Percentiles rank a stretch among this genome's conserved stretches.
phyloP scores from a whole-genome alignment of 2,888 invertebrate species.

The Melikaiella ostensackeni region DNA sequence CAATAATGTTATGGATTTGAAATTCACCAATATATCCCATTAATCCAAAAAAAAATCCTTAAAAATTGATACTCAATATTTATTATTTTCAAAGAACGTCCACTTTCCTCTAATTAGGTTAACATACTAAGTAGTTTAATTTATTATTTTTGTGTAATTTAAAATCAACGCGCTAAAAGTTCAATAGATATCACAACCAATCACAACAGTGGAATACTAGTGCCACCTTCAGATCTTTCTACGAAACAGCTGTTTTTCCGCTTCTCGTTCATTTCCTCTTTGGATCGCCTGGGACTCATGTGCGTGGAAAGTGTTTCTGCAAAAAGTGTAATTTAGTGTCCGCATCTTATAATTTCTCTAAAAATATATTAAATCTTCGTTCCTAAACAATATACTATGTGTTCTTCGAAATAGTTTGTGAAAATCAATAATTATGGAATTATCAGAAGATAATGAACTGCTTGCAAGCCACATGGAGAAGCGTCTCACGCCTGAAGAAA shows the following conservation, averaged over 20 bases:
- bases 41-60: too few species aligned
- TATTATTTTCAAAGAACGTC: too few species aligned
- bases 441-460: constrained; percentile 37
- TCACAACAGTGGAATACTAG: not conserved
- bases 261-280: not conserved
- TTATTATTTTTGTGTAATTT: not conserved
- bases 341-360: not conserved
- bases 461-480: constrained; percentile 76
- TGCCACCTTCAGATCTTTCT: not conserved
- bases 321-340: not conserved
- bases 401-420: not conserved
- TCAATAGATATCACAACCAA: not conserved
- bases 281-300: not conserved
- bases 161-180: not conserved
- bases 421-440: constrained; percentile 48
- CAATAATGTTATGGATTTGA: too few species aligned
- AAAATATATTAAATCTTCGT: not conserved
- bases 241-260: not conserved
- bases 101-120: not conserved
- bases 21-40: too few species aligned
- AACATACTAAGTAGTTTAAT: not conserved
- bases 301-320: not conserved
- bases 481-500: constrained; percentile 81
- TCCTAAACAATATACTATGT: not conserved
- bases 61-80: too few species aligned